Conservation (phyloP, 1,140 invertebrate species). For the Platorchestia sp. region DNA sequence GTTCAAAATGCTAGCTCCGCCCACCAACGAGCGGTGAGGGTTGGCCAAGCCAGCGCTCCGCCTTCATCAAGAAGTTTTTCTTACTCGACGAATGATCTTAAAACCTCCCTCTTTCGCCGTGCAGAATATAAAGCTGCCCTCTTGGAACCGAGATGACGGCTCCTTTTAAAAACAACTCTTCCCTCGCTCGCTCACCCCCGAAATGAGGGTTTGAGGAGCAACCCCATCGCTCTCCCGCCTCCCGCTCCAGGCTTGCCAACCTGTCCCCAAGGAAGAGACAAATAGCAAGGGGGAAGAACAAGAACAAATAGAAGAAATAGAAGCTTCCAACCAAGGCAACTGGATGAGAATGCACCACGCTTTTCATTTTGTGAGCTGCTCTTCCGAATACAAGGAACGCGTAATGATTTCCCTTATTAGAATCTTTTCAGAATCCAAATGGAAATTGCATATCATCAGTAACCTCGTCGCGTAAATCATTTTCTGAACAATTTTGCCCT, state of each 20-base stretch:
- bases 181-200: constrained; percentile 44
- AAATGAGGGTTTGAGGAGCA: constrained; percentile 27
- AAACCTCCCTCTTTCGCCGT: constrained; percentile 55
- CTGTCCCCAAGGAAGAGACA: constrained; percentile 56
- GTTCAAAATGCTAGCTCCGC: constrained; percentile 27
- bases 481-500: constrained; percentile 40
- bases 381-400: constrained; percentile 21
- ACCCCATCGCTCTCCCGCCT: constrained; percentile 28
- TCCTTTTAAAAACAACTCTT: constrained; percentile 53
- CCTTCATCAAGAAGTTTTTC: constrained; percentile 44
- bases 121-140: constrained; percentile 55
- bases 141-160: constrained; percentile 52
- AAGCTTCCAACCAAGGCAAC: constrained; percentile 47
- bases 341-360: constrained; percentile 39
- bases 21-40: neutral
- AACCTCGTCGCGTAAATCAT: constrained; percentile 34
- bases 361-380: constrained; percentile 43
- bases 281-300: constrained; percentile 46
- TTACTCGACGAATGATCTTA: constrained; percentile 55
- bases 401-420: constrained; percentile 52
- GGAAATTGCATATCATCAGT: constrained; percentile 54
- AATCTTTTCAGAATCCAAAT: constrained; percentile 43
- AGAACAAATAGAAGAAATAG: constrained; percentile 53
- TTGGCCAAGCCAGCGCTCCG: constrained; percentile 42
- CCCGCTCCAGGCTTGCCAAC: constrained; percentile 53